Evolutionary conservation across 92 coral and sea anemone genomes (phyloP).

Genomic region (Epizoanthus ramosus): DNA sequence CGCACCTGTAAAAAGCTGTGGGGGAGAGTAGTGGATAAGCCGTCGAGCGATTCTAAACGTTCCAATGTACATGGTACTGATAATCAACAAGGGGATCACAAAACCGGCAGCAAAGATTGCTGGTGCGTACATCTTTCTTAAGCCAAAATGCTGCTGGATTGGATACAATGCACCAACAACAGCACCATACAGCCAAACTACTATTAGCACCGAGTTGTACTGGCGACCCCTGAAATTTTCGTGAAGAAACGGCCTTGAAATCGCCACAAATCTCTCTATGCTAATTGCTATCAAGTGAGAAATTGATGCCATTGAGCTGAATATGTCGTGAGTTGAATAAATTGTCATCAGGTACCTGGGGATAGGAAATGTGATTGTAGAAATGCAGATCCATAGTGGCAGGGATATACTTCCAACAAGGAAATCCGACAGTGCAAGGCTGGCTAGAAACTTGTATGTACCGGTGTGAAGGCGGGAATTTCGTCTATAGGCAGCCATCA

Average conservation of each 20-base stretch:
- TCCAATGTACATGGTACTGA: constrained; percentile 36
- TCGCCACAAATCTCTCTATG: constrained; percentile 20
- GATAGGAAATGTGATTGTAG: neutral
- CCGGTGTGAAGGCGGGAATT: constrained; percentile 35
- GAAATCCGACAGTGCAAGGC: constrained; percentile 33
- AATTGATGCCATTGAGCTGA: constrained; percentile 39
- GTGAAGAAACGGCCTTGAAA: constrained; percentile 21
- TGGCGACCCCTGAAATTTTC: neutral
- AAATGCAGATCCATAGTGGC: constrained; percentile 34
- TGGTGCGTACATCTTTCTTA: constrained; percentile 15
- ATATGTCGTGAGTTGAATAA: constrained; percentile 20
- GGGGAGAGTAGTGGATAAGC: constrained; percentile 26
- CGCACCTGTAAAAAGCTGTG: neutral
- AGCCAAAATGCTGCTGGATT: neutral
- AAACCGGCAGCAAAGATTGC: constrained; percentile 22
- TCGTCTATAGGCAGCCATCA: constrained; percentile 20
- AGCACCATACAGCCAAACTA: constrained; percentile 30
- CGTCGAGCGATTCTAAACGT: constrained; percentile 18
- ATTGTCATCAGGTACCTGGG: neutral
- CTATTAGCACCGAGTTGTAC: constrained; percentile 5
- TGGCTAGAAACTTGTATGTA: constrained; percentile 30
- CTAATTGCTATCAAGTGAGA: constrained; percentile 40
- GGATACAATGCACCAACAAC: constrained; percentile 16
- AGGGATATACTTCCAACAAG: constrained; percentile 26
- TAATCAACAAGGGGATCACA: constrained; percentile 21